Evolutionary conservation across 2,113 vertebrate species (phyloP), one percentile per base, ranked within the genome.

Genomic region (Triplophysa dalaica): DNA sequence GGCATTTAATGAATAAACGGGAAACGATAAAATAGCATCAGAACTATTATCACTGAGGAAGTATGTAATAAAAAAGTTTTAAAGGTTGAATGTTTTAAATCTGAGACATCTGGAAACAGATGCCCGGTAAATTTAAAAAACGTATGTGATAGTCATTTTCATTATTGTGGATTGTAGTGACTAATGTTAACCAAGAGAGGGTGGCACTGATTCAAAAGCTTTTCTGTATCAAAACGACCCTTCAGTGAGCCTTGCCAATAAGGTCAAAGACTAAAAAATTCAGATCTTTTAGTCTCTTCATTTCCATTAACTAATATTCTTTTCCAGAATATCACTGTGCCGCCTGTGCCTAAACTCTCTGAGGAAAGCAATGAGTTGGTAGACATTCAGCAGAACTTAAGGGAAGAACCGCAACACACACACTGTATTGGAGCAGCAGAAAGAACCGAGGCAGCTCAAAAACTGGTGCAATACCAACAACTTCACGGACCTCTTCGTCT

Each of bases 401-500:
- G 70, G 21, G 63, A 45, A 0, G 50, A 81, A 79, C 33, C 33
- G 50, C 74, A 56, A 73, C n/a, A 52, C 85, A 24, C 79, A 84
- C 67, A 65, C 38, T 3, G 62, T 87, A 11, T 80, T 87, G 41
- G 60, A 76, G 21, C 60, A n/a, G 0, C 83, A 87, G 61, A 83
- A 84, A 3, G 70, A 84, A 38, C 78, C 82, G 81, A 43, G 68
- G 0, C 65, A 75, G 60, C 69, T 19, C 52, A 17, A 8, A n/a
- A 56, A 19, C 7, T 7, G 5, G 86, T 86, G 3, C 2, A n/a
- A 16, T 0, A 4, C 33, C 16, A 29, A 60, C 45, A 92, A 87
- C 70, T 88, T 84, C 75, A 83, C 87, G 65, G 84, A 90, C 81
- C 80, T 70, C 17, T 91, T 91, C 87, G 84, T 90, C 73, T 90